Evolutionary conservation across 2,888 invertebrate genomes (phyloP).

Genomic region (Lampropteryx suffumata): DNA sequence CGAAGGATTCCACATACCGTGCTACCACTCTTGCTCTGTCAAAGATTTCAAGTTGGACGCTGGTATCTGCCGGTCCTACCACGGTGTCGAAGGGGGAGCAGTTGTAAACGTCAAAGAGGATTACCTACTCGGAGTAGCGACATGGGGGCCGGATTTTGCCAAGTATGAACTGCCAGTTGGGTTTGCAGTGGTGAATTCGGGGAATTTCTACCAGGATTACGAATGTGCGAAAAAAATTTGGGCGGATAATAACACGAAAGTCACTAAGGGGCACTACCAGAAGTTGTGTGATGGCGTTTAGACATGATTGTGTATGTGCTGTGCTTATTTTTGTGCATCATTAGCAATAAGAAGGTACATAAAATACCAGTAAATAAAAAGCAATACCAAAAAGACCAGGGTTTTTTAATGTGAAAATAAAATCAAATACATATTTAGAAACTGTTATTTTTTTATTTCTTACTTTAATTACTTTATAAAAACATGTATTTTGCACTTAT

Average conservation of each 20-base stretch:
- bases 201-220: conserved; percentile 49
- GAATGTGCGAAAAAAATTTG: conserved; percentile 54
- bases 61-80: conserved; percentile 42
- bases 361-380: no score
- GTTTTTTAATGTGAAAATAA: not conserved
- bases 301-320: no score
- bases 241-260: conserved; percentile 24
- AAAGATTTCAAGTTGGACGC: conserved; percentile 30
- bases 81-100: conserved; percentile 58
- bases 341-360: no score
- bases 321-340: no score
- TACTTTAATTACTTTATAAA: conserved; percentile 7
- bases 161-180: conserved; percentile 56
- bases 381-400: no score
- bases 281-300: conserved; percentile 41
- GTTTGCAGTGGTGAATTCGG: conserved; percentile 55
- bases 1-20: conserved; percentile 51
- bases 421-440: not conserved
- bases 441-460: conserved; percentile 6
- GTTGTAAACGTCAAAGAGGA: conserved; percentile 41
- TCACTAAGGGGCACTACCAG: conserved; percentile 47
- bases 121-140: conserved; percentile 55
- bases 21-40: conserved; percentile 56
- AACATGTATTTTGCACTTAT: conserved; percentile 15
- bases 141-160: conserved; percentile 50